These are phyloP conservation scores for Typhlichthys eigenmanni DNA, from an alignment of 2,797 vertebrate genomes.

Conservation along the genomic window DNA sequence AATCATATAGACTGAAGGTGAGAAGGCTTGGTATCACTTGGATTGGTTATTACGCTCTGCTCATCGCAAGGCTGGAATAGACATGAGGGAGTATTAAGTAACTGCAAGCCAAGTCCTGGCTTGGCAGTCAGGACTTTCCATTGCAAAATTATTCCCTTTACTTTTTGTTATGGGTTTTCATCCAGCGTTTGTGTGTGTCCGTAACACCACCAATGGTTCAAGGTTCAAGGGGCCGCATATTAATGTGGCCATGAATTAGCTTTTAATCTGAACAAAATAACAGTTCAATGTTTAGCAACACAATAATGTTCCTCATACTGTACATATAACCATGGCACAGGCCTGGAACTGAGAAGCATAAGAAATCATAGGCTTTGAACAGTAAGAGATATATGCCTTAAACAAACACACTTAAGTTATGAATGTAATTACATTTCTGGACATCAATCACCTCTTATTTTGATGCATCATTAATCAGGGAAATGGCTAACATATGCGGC, in stretches of 20 bases:
- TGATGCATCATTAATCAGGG: conserved; percentile 71
- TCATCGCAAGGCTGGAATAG: conserved; percentile 54
- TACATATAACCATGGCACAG: conserved; percentile 21
- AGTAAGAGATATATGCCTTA: conserved; percentile 44
- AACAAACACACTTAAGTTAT: conserved; percentile 62
- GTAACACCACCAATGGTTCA: conserved; percentile 51
- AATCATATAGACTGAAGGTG: conserved; percentile 9
- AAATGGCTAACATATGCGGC: conserved; percentile 69
- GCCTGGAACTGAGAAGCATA: conserved; percentile 11
- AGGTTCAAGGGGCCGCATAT: conserved; percentile 43
- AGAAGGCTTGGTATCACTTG: conserved; percentile 46
- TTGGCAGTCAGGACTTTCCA: conserved; percentile 65
- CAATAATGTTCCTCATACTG: conserved; percentile 24
- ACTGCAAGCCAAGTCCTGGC: conserved; percentile 54
- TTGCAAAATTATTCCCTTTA: conserved; percentile 56
- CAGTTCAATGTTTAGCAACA: conserved; percentile 33
- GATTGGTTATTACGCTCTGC: conserved; percentile 45
- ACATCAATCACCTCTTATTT: conserved; percentile 69
- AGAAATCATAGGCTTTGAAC: conserved; percentile 35
- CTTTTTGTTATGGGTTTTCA: conserved; percentile 53
- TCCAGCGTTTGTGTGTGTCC: conserved; percentile 49
- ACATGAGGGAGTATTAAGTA: conserved; percentile 50
- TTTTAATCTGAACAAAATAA: conserved; percentile 28
- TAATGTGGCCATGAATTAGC: conserved; percentile 47
- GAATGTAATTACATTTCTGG: conserved; percentile 62